A percentile compares a stretch with the other conserved stretches of the same genome.
Conservation (phyloP, 2,888 invertebrate species). For the Ceriagrion tenellum region DNA sequence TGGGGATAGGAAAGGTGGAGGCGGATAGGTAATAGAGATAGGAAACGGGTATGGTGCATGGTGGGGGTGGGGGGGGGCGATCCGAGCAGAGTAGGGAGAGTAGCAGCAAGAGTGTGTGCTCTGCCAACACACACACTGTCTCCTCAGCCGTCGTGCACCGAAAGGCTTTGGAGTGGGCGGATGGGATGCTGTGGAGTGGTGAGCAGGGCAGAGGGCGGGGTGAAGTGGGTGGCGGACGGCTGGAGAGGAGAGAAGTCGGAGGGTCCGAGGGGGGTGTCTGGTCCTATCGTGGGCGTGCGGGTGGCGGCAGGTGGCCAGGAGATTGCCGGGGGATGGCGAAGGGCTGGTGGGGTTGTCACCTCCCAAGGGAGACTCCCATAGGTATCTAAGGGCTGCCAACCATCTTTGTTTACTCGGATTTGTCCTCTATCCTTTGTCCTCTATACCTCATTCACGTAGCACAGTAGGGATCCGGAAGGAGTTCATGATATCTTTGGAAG, state of each 20-base stretch:
- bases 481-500: no score
- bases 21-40: neutral
- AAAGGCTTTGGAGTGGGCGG: neutral
- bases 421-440: no score
- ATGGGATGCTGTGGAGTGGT: neutral
- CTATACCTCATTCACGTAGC: no score
- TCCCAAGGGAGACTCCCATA: neutral
- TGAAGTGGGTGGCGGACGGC: neutral
- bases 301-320: neutral
- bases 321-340: neutral
- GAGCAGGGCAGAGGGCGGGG: neutral
- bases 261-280: neutral
- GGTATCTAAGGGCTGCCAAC: no score
- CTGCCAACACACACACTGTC: neutral
- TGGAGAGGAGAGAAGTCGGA: neutral
- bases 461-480: no score
- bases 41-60: neutral
- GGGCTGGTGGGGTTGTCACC: neutral
- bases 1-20: neutral
- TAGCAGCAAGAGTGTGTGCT: neutral
- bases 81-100: neutral
- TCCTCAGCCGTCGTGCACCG: neutral
- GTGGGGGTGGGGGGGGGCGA: no score
- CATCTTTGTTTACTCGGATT: no score
- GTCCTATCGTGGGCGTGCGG: neutral